Conservation (phyloP, 2,797 vertebrate genomes). For the Xenops minutus region DNA sequence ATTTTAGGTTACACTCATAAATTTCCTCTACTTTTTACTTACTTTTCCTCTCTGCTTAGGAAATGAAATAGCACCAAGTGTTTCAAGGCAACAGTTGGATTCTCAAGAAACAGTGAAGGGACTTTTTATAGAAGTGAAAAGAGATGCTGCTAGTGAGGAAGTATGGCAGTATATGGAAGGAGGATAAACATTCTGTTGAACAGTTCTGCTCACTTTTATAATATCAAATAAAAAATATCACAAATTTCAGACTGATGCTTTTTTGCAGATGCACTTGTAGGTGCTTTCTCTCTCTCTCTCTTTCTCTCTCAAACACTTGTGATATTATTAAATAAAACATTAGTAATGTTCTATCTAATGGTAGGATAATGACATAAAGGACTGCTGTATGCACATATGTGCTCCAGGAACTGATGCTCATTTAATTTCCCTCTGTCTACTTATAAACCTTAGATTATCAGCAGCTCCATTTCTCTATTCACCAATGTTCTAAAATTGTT, state of each 20-base stretch:
- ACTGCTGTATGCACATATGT: neutral
- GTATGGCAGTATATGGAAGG: neutral
- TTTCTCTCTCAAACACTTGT: neutral
- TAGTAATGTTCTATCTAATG: neutral
- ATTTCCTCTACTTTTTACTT: neutral
- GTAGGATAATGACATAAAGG: neutral
- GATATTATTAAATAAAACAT: neutral
- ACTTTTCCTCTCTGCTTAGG: neutral
- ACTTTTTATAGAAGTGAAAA: neutral
- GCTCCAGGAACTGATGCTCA: neutral
- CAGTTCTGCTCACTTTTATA: fast-evolving
- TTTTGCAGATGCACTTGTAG: neutral
- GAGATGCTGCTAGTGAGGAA: neutral
- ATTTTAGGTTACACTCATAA: neutral
- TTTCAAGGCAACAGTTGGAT: neutral
- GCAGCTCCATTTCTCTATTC: neutral
- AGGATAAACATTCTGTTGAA: neutral
- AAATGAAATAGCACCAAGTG: neutral
- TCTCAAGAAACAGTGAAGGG: neutral
- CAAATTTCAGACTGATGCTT: neutral
- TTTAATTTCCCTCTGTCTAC: neutral
- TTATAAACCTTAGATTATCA: neutral
- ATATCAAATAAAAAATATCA: neutral
- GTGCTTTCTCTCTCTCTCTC: neutral
- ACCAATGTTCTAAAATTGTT: neutral